Base-by-base conservation (phyloP, 2,113 vertebrate species). In the Macquaria australasica region DNA sequence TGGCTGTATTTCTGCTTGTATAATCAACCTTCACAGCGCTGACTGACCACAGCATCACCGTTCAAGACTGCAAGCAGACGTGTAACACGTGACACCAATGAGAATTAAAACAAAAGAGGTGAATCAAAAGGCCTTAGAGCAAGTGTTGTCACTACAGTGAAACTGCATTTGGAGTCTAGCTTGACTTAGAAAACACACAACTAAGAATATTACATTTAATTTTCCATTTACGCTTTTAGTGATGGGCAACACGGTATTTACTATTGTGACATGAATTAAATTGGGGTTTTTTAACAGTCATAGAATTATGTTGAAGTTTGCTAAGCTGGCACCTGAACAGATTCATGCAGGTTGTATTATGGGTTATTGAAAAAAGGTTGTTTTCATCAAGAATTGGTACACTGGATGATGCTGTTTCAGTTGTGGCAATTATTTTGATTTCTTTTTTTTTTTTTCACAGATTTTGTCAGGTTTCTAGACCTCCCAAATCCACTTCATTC, bases 1-100 rank as follows among this genome's bases (percentile, higher is more conserved):
- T 82, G 84, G 18, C n/a, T 77, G n/a, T 85, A 77, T 75, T 83
- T 91, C 84, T 88, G 81, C 78, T 88, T 83, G 73, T 92, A 83
- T 88, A 93, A 93, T 89, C 89, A 92, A 82, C 78, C 81, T 85
- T 80, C 63, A 72, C 79, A 73, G 66, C 16, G 20, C 37, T 50
- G 82, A 81, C 84, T 81, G 90, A 77, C 91, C 84, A 87, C 80
- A 58, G 66, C 71, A 28, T 85, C 82, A 82, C 74, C 82, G 75
- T 81, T 21, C 43, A 63, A 56, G 81, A 85, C 82, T 73, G 66
- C 71, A 87, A 85, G 72, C 85, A 87, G 82, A 90, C 60, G 20
- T 39, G 51, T 9, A 76, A 31, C 67, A 74, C 31, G 39, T 80
- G 74, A 34, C 39, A 83, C 23, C 12, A n/a, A 43, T 18, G n/a